Evolutionary conservation across 2,797 vertebrate species (phyloP), one percentile per base, ranked within the genome.

Genomic region (Loris lydekkerianus): DNA sequence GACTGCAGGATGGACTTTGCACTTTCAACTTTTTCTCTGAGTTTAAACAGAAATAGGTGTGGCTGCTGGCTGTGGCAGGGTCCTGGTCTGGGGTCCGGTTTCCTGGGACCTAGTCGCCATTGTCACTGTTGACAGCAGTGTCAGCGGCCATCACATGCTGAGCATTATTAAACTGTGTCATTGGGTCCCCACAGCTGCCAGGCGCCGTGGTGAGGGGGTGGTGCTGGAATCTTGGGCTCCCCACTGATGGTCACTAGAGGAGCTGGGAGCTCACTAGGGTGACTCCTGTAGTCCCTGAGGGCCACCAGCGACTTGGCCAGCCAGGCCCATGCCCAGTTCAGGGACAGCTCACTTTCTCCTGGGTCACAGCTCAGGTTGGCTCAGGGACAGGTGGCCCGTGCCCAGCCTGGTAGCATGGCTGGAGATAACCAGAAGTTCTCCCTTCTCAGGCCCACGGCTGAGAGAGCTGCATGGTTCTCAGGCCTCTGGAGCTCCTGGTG

Each of bases 141-240:
- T 5, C 1, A 0, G 9, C 56, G 1, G 11, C 40, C 0, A 3
- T 49, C 25, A 9, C 0, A 0, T 9, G 18, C 7, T 53, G 7
- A 29, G 70, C 14, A 17, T 29, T 7, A 10, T 25, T 7, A 53
- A 21, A 15, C 7, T 31, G 3, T 7, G 13, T 5, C 0, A 1
- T 23, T 27, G 70, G 14, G 31, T 9, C 67, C 61, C 21, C 7
- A 6, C 37, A 9, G 67, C 23, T 1, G 0, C 69, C 61, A 18
- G n/a, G 15, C 0, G 0, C 76, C 34, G 29, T 18, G 23, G 82
- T 61, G 63, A 13, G 31, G 37, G 1, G 1, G 31, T n/a, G 14
- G 4, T 10, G 49, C 61, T 53, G 34, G n/a, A 43, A 56, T 89
- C 73, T 82, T 15, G 46, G 61, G n/a, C 13, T 76, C 46, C 31